Base-by-base conservation (phyloP, 2,797 vertebrate genomes). In the Ammospiza maritima region DNA sequence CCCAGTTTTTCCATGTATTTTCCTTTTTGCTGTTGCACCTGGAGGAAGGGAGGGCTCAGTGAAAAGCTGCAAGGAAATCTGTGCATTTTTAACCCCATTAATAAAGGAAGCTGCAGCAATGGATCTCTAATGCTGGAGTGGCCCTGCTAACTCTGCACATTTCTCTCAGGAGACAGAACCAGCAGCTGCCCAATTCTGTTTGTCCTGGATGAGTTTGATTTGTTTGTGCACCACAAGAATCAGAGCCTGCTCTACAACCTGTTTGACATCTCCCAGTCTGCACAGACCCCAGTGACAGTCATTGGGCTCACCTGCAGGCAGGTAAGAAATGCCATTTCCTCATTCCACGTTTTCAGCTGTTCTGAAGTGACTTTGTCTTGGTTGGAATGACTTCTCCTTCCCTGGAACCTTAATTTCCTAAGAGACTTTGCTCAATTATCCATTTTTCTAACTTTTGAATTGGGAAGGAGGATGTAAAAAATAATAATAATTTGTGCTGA, bases 211-310 rank as follows among this genome's bases (percentile, higher is more conserved):
- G 99, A 99, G 95, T 99, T 99, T 65, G 99, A 99, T 97, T 98
- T 99, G 75, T 99, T 99, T 88, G 98, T 99, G 50, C 98, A 99
- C 96, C 99, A 99, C 94, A 99, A 99, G 98, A 99, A 99, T 78
- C 99, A 99, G 96, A 99, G 99, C 0, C 98, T 99, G 60, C 99
- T 99, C 48, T 99, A 99, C 96, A 99, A 99, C 97, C 98, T 99
- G 81, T 98, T 99, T 5, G 99, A 99, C 19, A 97, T 99, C 57
- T 99, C 99, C 64, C 99, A 99, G 97, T 99, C 99, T 2, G 99
- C 99, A 18, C 99, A 99, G 98, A 98, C 99, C 16, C 99, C 99
- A 10, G 53, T 99, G 14, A 98, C 99, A 9, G 98, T 99, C 58
- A 98, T 99, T 32, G 99, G 99, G 19, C 89, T 99, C 80, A 99